Percentiles rank a stretch among this genome's conserved stretches.
Evolutionary conservation across 2,888 invertebrate species (phyloP).

Genomic region (Pinctada fucata): DNA sequence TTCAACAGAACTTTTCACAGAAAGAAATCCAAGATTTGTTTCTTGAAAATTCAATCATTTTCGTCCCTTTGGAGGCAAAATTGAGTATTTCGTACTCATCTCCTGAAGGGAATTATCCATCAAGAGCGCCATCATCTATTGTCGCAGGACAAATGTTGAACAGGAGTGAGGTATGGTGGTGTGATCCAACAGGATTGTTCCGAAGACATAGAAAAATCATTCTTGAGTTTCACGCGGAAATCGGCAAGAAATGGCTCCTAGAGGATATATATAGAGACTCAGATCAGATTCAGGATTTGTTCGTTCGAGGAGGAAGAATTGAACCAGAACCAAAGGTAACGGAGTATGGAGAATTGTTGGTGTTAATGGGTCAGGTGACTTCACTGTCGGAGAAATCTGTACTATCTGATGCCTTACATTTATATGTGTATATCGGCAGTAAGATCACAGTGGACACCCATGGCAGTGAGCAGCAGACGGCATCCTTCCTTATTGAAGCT

Average conservation of each 20-base stretch:
- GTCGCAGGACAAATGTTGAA: slow-evolving; percentile 60
- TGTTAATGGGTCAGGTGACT: slow-evolving; percentile 52
- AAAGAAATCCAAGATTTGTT: slow-evolving; percentile 66
- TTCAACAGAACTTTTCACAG: slow-evolving; percentile 58
- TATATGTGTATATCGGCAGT: slow-evolving; percentile 59
- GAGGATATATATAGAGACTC: slow-evolving; percentile 38
- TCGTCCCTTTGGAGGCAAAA: slow-evolving; percentile 54
- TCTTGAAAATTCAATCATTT: slow-evolving; percentile 65
- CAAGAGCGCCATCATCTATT: slow-evolving; percentile 10
- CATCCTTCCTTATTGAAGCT: slow-evolving; percentile 30
- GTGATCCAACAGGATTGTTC: slow-evolving; percentile 69
- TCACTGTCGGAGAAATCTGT: slow-evolving; percentile 48
- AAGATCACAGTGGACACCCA: slow-evolving; percentile 32
- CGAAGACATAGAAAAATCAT: slow-evolving; percentile 54
- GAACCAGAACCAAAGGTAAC: slow-evolving; percentile 53
- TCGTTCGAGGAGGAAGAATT: slow-evolving; percentile 51
- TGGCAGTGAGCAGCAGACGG: slow-evolving; percentile 35
- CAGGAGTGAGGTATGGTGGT: slow-evolving; percentile 70
- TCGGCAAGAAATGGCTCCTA: slow-evolving; percentile 55
- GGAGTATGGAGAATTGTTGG: slow-evolving; percentile 65
- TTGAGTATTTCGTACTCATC: slow-evolving; percentile 7
- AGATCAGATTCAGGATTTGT: slow-evolving; percentile 38
- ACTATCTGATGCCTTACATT: slow-evolving; percentile 52
- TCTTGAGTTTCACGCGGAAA: slow-evolving; percentile 57
- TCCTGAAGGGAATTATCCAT: neutral